Conservation (phyloP, 2,797 vertebrate species). For the Muscicapa comitata region DNA sequence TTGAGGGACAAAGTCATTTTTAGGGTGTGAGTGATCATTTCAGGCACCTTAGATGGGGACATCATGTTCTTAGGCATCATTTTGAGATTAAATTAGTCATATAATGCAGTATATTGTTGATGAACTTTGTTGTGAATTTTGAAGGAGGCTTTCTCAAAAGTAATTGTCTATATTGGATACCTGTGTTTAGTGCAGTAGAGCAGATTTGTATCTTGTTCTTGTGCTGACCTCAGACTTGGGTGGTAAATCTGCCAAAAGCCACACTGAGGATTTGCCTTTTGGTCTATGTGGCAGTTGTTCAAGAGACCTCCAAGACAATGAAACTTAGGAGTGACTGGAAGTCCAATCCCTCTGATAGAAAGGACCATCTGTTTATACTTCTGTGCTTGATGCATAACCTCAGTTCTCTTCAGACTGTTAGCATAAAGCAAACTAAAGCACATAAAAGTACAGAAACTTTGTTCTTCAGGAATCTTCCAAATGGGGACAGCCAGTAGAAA, state of each 20-base stretch:
- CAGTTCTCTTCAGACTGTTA: neutral
- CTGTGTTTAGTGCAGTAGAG: neutral
- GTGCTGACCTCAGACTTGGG: neutral
- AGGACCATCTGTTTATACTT: neutral
- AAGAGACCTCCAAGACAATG: neutral
- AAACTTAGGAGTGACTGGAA: neutral
- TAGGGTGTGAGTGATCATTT: neutral
- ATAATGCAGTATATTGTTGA: neutral
- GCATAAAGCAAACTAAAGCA: neutral
- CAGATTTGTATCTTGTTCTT: neutral
- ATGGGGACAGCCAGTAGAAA: neutral
- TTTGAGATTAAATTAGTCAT: neutral
- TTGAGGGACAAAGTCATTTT: neutral
- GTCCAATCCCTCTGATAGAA: neutral
- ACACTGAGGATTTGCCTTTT: fast-evolving
- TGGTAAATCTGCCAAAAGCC: neutral
- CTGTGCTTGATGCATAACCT: neutral
- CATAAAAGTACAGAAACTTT: neutral
- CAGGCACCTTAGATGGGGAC: neutral
- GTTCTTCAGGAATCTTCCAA: neutral
- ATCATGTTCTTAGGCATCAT: neutral
- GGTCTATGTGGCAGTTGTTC: neutral
- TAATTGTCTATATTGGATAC: neutral
- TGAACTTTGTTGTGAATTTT: neutral
- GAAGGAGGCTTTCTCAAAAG: neutral